Base-by-base conservation (phyloP, 2,888 invertebrate genomes). In the Nipponacmea schrenckii region DNA sequence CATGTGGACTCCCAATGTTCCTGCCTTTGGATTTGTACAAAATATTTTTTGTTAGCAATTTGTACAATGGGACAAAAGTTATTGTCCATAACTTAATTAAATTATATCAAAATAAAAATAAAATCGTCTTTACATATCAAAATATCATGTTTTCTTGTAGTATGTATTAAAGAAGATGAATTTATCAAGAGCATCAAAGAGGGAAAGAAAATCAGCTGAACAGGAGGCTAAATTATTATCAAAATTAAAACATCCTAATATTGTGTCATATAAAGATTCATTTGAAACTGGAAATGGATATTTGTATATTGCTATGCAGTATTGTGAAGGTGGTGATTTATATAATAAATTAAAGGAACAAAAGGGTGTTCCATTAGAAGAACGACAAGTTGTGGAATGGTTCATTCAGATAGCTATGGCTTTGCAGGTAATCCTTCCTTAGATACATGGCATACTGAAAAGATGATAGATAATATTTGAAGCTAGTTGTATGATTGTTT, bases 331-430 rank as follows among this genome's bases (percentile, higher is more conserved):
- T 26, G 90, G 90, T 3, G 90, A 90, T 77, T 79, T 90, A 39
- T 90, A 90, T 77, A 85, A 86, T 14, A 82, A 84, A 62, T 85
- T 90, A 20, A 89, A 89, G 73, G 86, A 88, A 72, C 88, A 88
- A 71, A 87, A 86, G 76, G 87, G 89, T 3, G 74, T 77, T 2
- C 78, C 83, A 4, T 82, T 90, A 63, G 87, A 88, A 56, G 90
- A 90, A 75, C 82, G 86, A 69, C 89, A 90, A 70, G 83, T 90
- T 46, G 88, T 90, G 8, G 90, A 90, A 77, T 90, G 90, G 90
- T 90, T 90, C 84, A 89, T 90, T 48, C 90, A 90, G 79, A 90
- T 90, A 45, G 87, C 90, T 45, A 89, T 90, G 88, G 90, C 90
- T n/a, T 76, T 90, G 62, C 90, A 90, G 87, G 90, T 90, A 75